Conservation (phyloP, 2,888 invertebrate genomes). For the Hirtodrosophila histrioides region DNA sequence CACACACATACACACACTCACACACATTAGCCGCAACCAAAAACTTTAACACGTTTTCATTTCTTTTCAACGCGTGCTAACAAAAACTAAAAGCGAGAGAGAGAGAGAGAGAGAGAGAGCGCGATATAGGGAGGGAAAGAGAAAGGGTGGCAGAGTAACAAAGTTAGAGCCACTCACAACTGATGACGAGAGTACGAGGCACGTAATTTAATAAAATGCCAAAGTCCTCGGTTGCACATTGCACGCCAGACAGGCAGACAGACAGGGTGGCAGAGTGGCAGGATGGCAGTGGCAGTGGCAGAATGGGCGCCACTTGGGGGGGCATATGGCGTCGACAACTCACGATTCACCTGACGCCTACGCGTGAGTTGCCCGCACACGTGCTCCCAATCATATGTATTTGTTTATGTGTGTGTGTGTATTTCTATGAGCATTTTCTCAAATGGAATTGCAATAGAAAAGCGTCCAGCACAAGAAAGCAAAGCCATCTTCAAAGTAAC, state of each 20-base stretch:
- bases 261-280: conserved; percentile 1
- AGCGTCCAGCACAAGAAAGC: conserved; percentile 15
- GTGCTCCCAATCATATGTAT: conserved; percentile 1
- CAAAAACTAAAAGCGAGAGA: conserved; percentile 13
- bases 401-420: neutral
- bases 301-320: no score
- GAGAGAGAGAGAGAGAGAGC: neutral
- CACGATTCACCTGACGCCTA: conserved; percentile 42
- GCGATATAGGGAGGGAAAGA: neutral
- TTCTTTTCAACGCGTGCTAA: conserved; percentile 60
- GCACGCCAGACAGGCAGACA: conserved; percentile 41
- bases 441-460: conserved; percentile 50
- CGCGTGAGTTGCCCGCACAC: conserved; percentile 39
- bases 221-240: conserved; percentile 66
- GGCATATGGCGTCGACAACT: conserved; percentile 27
- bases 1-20: neutral
- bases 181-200: conserved; percentile 19
- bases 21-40: conserved; percentile 26
- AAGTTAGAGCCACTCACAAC: conserved; percentile 53
- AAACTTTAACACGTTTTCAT: conserved; percentile 68
- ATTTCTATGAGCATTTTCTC: conserved; percentile 7
- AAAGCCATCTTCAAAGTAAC: neutral
- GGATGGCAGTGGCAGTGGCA: conserved; percentile 18
- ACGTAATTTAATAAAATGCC: conserved; percentile 77
- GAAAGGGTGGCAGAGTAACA: conserved; percentile 29